Base-by-base conservation (phyloP, 2,113 vertebrate species). In the Notothenia coriiceps region DNA sequence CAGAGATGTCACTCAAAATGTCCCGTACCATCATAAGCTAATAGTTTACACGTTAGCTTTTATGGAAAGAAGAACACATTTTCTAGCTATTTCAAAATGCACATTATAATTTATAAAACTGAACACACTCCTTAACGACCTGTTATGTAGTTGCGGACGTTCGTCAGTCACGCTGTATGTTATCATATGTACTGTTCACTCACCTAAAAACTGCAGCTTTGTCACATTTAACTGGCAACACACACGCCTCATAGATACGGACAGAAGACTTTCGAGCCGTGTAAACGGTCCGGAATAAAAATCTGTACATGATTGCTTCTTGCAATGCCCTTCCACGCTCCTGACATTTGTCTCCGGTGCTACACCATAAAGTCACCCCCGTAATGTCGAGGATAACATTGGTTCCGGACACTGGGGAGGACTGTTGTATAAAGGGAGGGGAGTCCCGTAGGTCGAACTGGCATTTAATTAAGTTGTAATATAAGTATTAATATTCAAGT, bases 281-380 rank as follows among this genome's bases (percentile, higher is more conserved):
- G 44, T 10, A 44, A 9, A 88, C 14, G 6, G 72, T 70, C 11
- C 86, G 75, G 5, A 85, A 56, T 55, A 89, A 22, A 62, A 83
- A 77, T 54, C 88, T 86, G 20, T 89, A 90, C 95, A 96, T 96
- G 50, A 46, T 86, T 73, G 13, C 10, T 74, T 77, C 20, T 84
- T 59, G 29, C 8, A 17, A 52, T 86, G 91, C 65, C 90, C 93
- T 89, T 92, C 46, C 88, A 88, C 88, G 84, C 6, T 76, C 66
- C 54, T 52, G 64, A 70, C 74, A 9, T 66, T 77, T 70, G 54
- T 57, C 22, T 60, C 9, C 47, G 51, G 52, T 70, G 67, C 73
- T n/a, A 60, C 85, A n/a, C 1, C 1, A 54, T 82, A 83, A 89
- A 2, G 9, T 25, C 13, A 14, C 86, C 86, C 8, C 46, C 2